Percentiles rank a stretch among this genome's conserved stretches.
phyloP scores from a whole-genome alignment of 2,113 vertebrate species.

The Helogale parvula region DNA sequence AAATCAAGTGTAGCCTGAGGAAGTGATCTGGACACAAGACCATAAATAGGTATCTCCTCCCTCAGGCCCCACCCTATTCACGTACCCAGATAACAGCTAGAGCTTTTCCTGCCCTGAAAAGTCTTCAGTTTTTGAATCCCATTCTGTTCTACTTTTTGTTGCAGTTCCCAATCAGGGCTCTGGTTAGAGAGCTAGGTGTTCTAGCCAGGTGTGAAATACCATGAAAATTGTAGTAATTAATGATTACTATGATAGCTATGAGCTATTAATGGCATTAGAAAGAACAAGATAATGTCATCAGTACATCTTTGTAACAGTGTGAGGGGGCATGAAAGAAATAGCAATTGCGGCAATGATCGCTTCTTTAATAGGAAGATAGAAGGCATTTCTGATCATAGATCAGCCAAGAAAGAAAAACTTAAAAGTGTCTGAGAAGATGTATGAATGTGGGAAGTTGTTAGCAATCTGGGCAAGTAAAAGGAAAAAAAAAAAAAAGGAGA shows the following conservation, averaged over 20 bases:
- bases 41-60: not conserved
- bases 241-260: conserved; percentile 60
- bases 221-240: conserved; percentile 62
- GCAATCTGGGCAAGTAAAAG: not conserved
- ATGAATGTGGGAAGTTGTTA: conserved; percentile 23
- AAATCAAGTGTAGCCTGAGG: not conserved
- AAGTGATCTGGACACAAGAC: not conserved
- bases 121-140: not conserved
- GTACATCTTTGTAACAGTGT: conserved; percentile 52
- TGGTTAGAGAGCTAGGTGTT: not conserved
- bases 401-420: not conserved
- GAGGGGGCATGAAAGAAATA: conserved; percentile 16
- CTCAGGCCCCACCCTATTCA: not conserved
- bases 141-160: not conserved
- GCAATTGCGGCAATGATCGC: conserved; percentile 13
- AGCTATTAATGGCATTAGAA: conserved; percentile 55
- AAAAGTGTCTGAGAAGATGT: conserved; percentile 15
- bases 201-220: conserved; percentile 53
- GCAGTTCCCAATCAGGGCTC: conserved; percentile 15
- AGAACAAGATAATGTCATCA: conserved; percentile 61
- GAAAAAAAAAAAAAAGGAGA: not conserved
- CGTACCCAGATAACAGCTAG: not conserved
- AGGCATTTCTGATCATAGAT: conserved; percentile 52
- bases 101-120: not conserved
- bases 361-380: conserved; percentile 36